Base-by-base conservation (phyloP, 2,888 invertebrate genomes). In the Cremastinae sp. region DNA sequence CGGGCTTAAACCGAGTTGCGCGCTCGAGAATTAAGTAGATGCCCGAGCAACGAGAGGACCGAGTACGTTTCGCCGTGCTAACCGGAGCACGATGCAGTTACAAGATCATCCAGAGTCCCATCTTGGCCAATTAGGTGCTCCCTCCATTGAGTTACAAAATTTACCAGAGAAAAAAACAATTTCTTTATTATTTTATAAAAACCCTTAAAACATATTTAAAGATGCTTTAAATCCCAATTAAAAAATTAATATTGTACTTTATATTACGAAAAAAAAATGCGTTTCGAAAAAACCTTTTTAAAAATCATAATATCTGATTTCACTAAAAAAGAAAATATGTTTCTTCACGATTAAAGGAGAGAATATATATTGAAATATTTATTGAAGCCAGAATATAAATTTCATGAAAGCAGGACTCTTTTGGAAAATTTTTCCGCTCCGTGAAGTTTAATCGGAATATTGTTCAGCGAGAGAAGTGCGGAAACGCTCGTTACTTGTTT, bases 71-170 rank as follows among this genome's bases (percentile, higher is more conserved):
- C 12, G 9, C 38, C 34, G 16, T 47, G 53, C 41, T 28, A 66
- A 66, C 36, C 34, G 47, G 56, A 66, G 45, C 66, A 56, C 56
- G 66, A 66, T 54, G 20, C 10, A 28, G 54, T 18, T 16, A 14
- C 28, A 12, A 53, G 16, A 28, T 28, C 22, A 18, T 38, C 18
- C 14, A 54, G 18, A 41, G 58, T 10, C 7, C 0, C 3, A 22
- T 28, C 14, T 41, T 62, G 69, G 47, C 83, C 83, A 81, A 81
- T 82, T 80, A 82, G 80, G 83, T 79, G 77, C 34, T 38, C 69
- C 62, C 72, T 59, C 64, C 51, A 10, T 14, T 2, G 28, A 28
- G 28, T 5, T 5, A 38, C 2, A 28, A 28, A 28, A 28, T 28
- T n/a, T n/a, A n/a, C 28, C 28, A 28, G 28, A 2, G 28, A 28